A percentile compares a stretch with the other conserved stretches of the same genome.
Conservation (phyloP, 2,797 vertebrate species). For the Cryptoblepharus egeriae region DNA sequence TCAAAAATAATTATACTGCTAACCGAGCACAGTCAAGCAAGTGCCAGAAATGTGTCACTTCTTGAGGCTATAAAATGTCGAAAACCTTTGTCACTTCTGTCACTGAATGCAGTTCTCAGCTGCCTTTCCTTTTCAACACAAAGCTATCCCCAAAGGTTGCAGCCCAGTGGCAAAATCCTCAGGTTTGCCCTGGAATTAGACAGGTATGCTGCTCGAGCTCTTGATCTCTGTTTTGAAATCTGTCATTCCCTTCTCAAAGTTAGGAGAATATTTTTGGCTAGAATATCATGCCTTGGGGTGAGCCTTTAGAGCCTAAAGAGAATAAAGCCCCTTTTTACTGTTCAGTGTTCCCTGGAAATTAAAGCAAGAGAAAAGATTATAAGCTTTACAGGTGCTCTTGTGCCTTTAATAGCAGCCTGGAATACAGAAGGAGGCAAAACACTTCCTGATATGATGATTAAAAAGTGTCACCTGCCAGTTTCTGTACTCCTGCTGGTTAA, state of each 20-base stretch:
- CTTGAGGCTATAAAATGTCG: slow-evolving; percentile 38
- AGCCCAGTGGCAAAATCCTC: not conserved
- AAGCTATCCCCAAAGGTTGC: slow-evolving; percentile 53
- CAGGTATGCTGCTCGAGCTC: slow-evolving; percentile 65
- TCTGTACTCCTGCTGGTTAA: not conserved
- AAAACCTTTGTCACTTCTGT: slow-evolving; percentile 52
- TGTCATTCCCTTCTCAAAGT: slow-evolving; percentile 48
- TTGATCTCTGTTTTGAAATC: slow-evolving; percentile 67
- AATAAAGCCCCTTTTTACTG: not conserved
- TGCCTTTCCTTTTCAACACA: slow-evolving; percentile 55
- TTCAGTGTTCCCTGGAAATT: not conserved
- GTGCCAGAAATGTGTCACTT: slow-evolving; percentile 55
- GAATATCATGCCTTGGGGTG: slow-evolving; percentile 52
- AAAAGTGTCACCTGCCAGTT: not conserved
- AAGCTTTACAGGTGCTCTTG: not conserved
- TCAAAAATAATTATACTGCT: slow-evolving; percentile 66
- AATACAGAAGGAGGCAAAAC: not conserved
- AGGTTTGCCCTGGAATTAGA: slow-evolving; percentile 57
- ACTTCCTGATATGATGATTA: not conserved
- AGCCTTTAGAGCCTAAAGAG: not conserved
- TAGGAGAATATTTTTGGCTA: slow-evolving; percentile 61
- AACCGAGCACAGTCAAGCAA: not conserved
- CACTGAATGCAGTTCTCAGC: slow-evolving; percentile 21
- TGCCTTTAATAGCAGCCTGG: not conserved
- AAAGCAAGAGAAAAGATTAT: not conserved